A percentile compares a stretch with the other conserved stretches of the same genome.
Evolutionary conservation across 1,140 invertebrate species (phyloP).

Genomic region (Cheumatopsyche charites): DNA sequence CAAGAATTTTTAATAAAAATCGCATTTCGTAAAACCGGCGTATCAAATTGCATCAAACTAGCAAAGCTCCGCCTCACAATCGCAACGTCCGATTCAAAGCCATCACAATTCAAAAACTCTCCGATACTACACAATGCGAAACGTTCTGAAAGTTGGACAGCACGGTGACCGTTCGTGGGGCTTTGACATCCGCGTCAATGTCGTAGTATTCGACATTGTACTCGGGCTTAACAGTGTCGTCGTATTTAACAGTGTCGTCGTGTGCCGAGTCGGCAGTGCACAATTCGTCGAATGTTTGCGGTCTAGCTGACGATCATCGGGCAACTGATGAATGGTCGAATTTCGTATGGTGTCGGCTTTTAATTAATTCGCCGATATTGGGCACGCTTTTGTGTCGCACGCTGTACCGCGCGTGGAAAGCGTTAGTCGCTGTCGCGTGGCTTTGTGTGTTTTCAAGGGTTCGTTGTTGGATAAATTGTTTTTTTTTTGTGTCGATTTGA

Average conservation of each 20-base stretch:
- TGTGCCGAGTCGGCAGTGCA: neutral
- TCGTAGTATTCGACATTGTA: neutral
- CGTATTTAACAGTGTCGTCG: neutral
- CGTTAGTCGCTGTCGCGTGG: neutral
- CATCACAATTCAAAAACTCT: no score
- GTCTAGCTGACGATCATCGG: neutral
- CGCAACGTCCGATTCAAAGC: no score
- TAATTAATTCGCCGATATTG: conserved; percentile 12
- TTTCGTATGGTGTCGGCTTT: neutral
- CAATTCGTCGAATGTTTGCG: neutral
- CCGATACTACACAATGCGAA: no score
- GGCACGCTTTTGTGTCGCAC: neutral
- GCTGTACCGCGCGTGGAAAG: neutral
- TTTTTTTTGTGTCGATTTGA: no score
- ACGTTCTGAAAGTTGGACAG: no score
- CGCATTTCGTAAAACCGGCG: no score
- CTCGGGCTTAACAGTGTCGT: neutral
- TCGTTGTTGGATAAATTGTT: no score
- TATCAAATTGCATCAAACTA: no score
- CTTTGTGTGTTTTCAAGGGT: neutral
- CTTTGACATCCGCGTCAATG: conserved; percentile 4
- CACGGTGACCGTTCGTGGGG: neutral
- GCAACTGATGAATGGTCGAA: conserved; percentile 13
- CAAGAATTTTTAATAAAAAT: no score
- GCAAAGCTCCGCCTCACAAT: no score